Evolutionary conservation across 2,797 vertebrate species (phyloP), one percentile per base, ranked within the genome.

Genomic region (Florisuga fusca): DNA sequence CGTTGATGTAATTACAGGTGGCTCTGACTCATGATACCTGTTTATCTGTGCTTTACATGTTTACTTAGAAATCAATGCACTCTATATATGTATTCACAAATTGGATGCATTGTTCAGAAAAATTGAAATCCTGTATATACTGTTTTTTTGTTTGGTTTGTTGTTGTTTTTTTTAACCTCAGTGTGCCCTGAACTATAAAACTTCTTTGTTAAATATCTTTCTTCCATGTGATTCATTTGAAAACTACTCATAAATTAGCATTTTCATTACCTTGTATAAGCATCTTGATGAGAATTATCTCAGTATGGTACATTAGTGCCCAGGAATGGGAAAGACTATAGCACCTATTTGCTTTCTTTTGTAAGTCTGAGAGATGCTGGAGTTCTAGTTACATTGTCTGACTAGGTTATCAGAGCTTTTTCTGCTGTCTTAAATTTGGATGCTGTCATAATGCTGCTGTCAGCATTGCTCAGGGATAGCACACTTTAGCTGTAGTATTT

Each of bases 391-490:
- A 22, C 7, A 34, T 22, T 1, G 0, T 10, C 15, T 25, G 58
- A 53, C 33, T 34, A 26, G 8, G 3, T 0, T 0, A 46, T 50
- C 14, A n/a, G 29, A 46, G 26, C 23, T 33, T 15, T 22, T 27
- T 64, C 57, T 89, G n/a, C 29, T 61, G 13, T 50, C 2, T 2
- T 27, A 63, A 55, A 53, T 55, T 63, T 81, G 4, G 26, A 22
- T 31, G 8, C 5, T 63, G 15, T 38, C 38, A 17, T 36, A 64
- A 50, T 43, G 48, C 14, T 63, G 11, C 27, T 50, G 36, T 62
- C 64, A 54, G 22, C 11, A 7, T 53, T 34, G 19, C 62, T 63
- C 27, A 2, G 2, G 23, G 10, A 33, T 26, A 26, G 25, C 8
- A 51, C 25, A 57, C 6, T 72, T 81, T 51, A 67, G 9, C 20